phyloP scores from a whole-genome alignment of 2,888 invertebrate genomes.

The Temnothorax unifasciatus region DNA sequence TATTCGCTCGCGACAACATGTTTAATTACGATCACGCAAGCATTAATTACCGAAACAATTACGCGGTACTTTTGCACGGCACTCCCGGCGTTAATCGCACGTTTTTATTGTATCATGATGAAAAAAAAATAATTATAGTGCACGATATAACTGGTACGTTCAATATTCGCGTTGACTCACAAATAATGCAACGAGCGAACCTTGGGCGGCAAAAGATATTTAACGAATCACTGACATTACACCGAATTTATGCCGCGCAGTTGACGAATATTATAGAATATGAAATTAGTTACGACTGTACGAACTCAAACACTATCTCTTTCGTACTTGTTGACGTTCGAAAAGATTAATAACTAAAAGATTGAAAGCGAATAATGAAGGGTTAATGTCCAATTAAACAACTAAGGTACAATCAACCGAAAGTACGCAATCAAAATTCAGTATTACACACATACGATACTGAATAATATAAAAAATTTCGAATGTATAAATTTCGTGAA shows the following conservation, averaged over 20 bases:
- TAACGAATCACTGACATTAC: no score
- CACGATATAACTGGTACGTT: background rate
- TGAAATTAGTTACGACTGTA: background rate
- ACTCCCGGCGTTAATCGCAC: background rate
- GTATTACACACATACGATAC: background rate
- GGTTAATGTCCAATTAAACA: background rate
- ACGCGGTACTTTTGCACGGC: background rate
- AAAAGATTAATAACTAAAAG: background rate
- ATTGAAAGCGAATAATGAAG: background rate
- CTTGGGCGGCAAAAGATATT: background rate
- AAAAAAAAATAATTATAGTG: constrained; percentile 3
- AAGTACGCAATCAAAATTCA: background rate
- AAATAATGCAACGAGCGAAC: background rate
- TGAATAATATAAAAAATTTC: constrained; percentile 1
- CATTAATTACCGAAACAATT: constrained; percentile 21
- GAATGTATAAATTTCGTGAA: background rate
- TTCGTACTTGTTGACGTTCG: background rate
- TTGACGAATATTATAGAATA: background rate
- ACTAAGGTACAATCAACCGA: background rate
- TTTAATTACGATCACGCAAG: constrained; percentile 8
- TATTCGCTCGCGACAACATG: background rate
- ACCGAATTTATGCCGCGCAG: background rate
- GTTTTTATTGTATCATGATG: background rate
- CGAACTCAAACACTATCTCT: background rate
- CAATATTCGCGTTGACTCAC: background rate